Base-by-base conservation (phyloP, 2,113 vertebrate genomes). In the Eclectus roratus region DNA sequence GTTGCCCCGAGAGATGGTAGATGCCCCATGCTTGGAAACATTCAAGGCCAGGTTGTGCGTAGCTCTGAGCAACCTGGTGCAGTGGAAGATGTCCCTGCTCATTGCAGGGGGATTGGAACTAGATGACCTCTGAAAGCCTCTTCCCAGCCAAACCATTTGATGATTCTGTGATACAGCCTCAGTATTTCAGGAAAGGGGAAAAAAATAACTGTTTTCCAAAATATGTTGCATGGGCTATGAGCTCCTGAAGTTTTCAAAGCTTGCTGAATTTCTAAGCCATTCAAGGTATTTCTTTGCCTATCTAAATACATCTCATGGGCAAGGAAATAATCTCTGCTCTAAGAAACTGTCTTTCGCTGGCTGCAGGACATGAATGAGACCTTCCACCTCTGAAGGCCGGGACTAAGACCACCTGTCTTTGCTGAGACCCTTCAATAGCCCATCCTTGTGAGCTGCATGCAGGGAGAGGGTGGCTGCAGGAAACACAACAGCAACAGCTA, bases 41-140 rank as follows among this genome's bases (percentile, higher is more conserved):
- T 39, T 28, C 8, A 0, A 60, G 44, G 49, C 1, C 15, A 65
- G 15, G 33, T 1, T 72, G 31, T 43, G 39, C 0, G 0, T 39
- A 29, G 9, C 43, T 88, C 71, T n/a, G 52, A 60, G 29, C 55
- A 58, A 53, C 21, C 11, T 46, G n/a, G 2, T 39, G 6, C 17
- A 2, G 12, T 17, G 19, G 33, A 10, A 56, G 9, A 6, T 8
- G 9, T 56, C 28, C 41, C 28, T 85, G n/a, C 4, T 6, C 3
- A 2, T 1, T 2, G 46, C 24, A 66, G 31, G 10, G 35, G 16
- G 2, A 3, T 10, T 77, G 49, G 7, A 47, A 52, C 29, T 23
- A 19, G 16, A 13, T 6, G 15, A 7, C 2, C 1, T 63, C 27
- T 7, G 33, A 43, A 69, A 9, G 20, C 15, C 23, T 27, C 28